Conservation (phyloP, 53 echinoderm and acorn worm genomes). For the Luidia sarsii region DNA sequence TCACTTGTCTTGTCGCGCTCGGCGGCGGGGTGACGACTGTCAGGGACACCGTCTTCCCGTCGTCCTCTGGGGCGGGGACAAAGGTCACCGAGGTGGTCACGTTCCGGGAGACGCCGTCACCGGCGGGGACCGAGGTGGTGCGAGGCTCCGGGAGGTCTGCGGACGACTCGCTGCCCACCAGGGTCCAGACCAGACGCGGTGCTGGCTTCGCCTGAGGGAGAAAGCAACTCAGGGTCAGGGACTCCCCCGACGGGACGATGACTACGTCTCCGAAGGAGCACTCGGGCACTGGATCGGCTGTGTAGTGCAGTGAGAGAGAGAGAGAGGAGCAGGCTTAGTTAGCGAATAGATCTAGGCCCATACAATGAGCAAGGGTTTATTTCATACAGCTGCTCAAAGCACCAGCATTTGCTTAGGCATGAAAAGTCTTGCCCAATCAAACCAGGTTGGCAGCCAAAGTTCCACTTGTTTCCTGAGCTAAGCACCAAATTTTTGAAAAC, state of each 20-base stretch:
- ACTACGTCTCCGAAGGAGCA: constrained; percentile 11
- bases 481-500: too few species aligned
- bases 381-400: too few species aligned
- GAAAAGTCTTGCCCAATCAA: too few species aligned
- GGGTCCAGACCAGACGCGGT: constrained; percentile 17
- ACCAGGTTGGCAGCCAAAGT: too few species aligned
- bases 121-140: neutral
- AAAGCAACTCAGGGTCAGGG: constrained; percentile 3
- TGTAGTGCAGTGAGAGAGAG: neutral
- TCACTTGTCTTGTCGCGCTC: neutral
- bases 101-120: constrained; percentile 8
- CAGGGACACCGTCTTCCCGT: constrained; percentile 11
- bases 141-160: neutral
- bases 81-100: constrained; percentile 27
- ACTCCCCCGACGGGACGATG: neutral
- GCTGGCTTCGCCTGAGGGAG: constrained; percentile 10
- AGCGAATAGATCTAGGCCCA: neutral
- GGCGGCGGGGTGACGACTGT: constrained; percentile 26
- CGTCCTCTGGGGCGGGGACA: constrained; percentile 9
- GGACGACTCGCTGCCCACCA: neutral
- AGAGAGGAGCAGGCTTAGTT: neutral
- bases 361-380: too few species aligned
- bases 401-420: too few species aligned
- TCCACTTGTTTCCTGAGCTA: too few species aligned
- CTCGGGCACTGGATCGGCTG: constrained; percentile 10